phyloP scores from a whole-genome alignment of 2,888 invertebrate species.

The Cheilosia vulpina region DNA sequence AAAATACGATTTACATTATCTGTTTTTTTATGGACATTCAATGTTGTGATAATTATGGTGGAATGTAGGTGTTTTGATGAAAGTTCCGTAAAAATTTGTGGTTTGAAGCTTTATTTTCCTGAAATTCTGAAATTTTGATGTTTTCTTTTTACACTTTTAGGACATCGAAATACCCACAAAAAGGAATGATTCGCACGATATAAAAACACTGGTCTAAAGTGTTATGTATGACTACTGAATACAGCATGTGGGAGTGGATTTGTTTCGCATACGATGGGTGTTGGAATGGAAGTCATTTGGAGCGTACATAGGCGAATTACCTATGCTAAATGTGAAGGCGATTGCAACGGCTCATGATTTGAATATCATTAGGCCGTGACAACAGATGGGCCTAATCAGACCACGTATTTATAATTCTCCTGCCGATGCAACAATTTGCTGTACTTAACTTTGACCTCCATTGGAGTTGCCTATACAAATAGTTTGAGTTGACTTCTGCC shows the following conservation, averaged over 20 bases:
- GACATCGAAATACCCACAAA: no score
- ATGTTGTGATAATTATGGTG: no score
- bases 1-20: no score
- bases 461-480: background rate
- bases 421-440: conserved; percentile 14
- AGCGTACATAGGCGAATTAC: conserved; percentile 25
- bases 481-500: background rate
- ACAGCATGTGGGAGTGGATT: background rate
- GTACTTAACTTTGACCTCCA: conserved; percentile 9
- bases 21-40: no score
- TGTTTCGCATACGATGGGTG: no score
- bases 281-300: background rate
- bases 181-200: no score
- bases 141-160: no score
- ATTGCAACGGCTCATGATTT: conserved; percentile 10
- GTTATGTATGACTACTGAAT: background rate
- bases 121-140: no score
- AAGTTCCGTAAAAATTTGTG: no score
- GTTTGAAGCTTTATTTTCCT: no score
- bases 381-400: background rate
- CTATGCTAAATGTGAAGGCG: conserved; percentile 39
- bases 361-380: background rate
- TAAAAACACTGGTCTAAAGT: no score
- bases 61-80: no score
- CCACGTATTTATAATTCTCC: background rate